A percentile compares a stretch with the other conserved stretches of the same genome.
phyloP scores from a whole-genome alignment of 2,797 vertebrate species.

The Hippocampus kuda region DNA sequence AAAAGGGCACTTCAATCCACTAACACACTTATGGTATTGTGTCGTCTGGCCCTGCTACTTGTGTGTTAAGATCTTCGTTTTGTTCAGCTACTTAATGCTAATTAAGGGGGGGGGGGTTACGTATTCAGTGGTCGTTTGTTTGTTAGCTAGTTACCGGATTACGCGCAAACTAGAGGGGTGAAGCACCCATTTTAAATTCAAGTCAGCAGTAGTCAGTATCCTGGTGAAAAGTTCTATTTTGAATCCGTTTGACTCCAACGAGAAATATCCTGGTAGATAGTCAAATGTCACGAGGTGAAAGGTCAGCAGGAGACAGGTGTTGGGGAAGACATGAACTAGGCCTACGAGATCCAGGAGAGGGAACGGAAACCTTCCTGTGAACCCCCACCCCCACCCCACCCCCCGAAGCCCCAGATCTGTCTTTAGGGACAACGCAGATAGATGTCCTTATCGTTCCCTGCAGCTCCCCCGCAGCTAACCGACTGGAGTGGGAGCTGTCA shows the following conservation, averaged over 20 bases:
- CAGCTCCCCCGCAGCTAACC: slow-evolving; percentile 60
- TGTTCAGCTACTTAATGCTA: slow-evolving; percentile 7
- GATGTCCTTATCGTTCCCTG: slow-evolving; percentile 66
- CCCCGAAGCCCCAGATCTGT: slow-evolving; percentile 17
- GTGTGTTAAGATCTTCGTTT: slow-evolving; percentile 8
- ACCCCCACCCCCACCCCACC: slow-evolving; percentile 19
- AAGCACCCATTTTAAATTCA: no score
- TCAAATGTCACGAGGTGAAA: slow-evolving; percentile 32
- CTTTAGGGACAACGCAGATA: slow-evolving; percentile 59
- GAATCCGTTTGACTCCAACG: not conserved
- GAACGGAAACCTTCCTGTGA: slow-evolving; percentile 51
- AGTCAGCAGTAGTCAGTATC: not conserved
- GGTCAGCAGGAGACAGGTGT: slow-evolving; percentile 52
- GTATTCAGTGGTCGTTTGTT: slow-evolving; percentile 1
- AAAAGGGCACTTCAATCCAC: slow-evolving; percentile 50
- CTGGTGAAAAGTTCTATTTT: not conserved
- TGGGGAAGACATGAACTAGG: slow-evolving; percentile 48
- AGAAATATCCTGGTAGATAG: not conserved
- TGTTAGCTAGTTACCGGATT: not conserved
- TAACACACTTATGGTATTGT: slow-evolving; percentile 43
- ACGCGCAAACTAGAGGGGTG: not conserved
- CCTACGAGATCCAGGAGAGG: slow-evolving; percentile 40
- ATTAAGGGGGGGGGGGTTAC: not conserved
- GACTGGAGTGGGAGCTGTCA: slow-evolving; percentile 63
- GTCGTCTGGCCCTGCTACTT: slow-evolving; percentile 28